Evolutionary conservation across 2,888 invertebrate species (phyloP).

Genomic region (Eilema caniola): DNA sequence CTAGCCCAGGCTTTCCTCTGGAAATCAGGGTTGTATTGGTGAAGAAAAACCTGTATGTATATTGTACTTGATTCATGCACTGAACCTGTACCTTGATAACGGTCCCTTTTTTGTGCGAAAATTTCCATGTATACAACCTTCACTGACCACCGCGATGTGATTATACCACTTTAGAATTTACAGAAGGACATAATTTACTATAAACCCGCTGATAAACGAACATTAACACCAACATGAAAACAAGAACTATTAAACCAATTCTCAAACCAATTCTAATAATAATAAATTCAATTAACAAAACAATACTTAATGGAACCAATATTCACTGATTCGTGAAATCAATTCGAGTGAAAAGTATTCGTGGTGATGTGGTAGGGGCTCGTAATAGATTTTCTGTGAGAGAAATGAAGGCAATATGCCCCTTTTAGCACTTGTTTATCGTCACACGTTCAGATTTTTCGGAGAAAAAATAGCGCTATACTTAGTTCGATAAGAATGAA

Average conservation of each 20-base stretch:
- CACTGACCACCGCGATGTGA: too few relatives aligned
- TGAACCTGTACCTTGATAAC: too few relatives aligned
- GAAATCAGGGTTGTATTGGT: too few relatives aligned
- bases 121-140: too few relatives aligned
- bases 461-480: neutral
- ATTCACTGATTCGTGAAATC: constrained; percentile 32
- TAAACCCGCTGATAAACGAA: neutral
- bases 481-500: neutral
- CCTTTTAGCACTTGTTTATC: constrained; percentile 21
- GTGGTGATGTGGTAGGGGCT: constrained; percentile 21
- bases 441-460: constrained; percentile 5
- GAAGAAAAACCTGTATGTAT: too few relatives aligned
- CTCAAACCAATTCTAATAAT: neutral
- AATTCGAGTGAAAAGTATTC: constrained; percentile 28
- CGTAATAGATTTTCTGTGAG: constrained; percentile 25
- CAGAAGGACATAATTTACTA: neutral
- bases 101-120: too few relatives aligned
- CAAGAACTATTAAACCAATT: too few relatives aligned
- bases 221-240: neutral
- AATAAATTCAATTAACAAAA: constrained; percentile 27
- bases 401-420: constrained; percentile 16
- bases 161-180: neutral
- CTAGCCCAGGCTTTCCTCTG: too few relatives aligned
- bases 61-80: too few relatives aligned
- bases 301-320: constrained; percentile 15